phyloP scores from a whole-genome alignment of 64 coral and sea anemone genomes.

The Porites australiensis region DNA sequence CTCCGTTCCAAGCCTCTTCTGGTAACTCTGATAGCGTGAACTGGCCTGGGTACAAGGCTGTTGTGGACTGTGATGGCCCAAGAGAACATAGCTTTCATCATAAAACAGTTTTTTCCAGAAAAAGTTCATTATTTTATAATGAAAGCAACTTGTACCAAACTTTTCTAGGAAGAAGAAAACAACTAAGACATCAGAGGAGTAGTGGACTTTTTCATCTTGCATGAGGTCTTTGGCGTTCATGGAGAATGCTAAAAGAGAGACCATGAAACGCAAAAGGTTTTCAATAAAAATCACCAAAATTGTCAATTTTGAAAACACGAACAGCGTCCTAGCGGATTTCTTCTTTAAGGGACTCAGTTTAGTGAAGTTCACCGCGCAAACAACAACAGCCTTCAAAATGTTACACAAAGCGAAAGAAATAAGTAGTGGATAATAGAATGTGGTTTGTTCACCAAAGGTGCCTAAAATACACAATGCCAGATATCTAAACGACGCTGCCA shows the following conservation, averaged over 20 bases:
- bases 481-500: background rate
- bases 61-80: too few relatives aligned
- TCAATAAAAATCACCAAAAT: background rate
- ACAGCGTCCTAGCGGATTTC: background rate
- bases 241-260: background rate
- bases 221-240: background rate
- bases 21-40: too few relatives aligned
- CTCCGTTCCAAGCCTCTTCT: too few relatives aligned
- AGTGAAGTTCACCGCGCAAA: background rate
- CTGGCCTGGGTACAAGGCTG: too few relatives aligned
- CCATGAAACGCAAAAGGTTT: background rate
- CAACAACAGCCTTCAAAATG: background rate
- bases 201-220: background rate
- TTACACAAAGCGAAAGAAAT: background rate
- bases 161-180: background rate
- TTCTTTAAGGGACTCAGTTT: background rate
- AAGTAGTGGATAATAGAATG: background rate
- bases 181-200: too few relatives aligned
- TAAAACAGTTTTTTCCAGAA: background rate
- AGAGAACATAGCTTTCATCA: background rate
- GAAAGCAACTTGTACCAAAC: background rate
- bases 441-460: background rate
- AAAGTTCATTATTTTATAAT: slow-evolving; percentile 6
- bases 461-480: background rate
- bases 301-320: background rate